These are phyloP conservation scores for Laterallus jamaicensis DNA, from an alignment of 2,113 vertebrate species.

Conservation along the genomic window DNA sequence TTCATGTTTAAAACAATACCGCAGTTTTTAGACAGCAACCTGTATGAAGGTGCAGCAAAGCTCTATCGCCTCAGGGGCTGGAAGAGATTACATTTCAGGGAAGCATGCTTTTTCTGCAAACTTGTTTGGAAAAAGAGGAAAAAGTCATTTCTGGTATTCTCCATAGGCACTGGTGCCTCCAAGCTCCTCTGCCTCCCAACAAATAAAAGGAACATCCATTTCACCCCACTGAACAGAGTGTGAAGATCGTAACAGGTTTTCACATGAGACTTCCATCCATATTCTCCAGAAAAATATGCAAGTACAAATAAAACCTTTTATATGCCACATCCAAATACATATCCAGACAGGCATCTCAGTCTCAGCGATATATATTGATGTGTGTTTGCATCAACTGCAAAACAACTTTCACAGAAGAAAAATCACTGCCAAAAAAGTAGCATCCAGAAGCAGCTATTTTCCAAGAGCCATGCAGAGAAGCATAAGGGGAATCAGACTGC, in stretches of 20 bases:
- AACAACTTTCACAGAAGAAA: not conserved
- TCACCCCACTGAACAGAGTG: not conserved
- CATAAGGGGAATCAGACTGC: not conserved
- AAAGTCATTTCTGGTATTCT: not conserved
- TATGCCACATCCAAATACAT: not conserved
- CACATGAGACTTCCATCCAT: not conserved
- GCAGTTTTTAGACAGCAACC: not conserved
- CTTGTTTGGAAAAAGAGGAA: not conserved
- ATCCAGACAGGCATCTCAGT: not conserved
- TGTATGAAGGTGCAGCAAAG: not conserved
- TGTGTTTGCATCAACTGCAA: not conserved
- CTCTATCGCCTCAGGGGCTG: not conserved
- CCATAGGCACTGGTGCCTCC: not conserved
- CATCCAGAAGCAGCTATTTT: not conserved
- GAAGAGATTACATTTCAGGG: not conserved
- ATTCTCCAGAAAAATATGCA: not conserved
- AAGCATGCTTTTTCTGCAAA: not conserved
- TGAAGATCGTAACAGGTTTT: not conserved
- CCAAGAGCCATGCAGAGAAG: not conserved
- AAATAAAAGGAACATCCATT: not conserved
- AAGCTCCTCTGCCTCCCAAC: not conserved
- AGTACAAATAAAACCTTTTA: not conserved
- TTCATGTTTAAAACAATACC: not conserved
- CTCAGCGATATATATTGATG: not conserved
- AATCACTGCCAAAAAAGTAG: not conserved